These are phyloP conservation scores for Lota lota DNA, from an alignment of 2,113 vertebrate genomes.

Conservation along the genomic window DNA sequence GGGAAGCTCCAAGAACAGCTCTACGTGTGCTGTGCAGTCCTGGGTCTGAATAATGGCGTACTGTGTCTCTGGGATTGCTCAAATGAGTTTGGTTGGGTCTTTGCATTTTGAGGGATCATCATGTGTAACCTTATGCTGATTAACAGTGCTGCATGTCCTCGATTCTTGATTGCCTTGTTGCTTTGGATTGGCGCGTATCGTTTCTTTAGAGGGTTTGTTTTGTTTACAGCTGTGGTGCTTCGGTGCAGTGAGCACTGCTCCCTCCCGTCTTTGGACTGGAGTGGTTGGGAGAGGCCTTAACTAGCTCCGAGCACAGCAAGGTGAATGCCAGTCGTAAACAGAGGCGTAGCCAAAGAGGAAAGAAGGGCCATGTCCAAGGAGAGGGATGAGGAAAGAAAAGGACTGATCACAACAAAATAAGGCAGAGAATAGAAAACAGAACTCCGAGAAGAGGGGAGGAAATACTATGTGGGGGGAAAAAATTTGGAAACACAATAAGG, in stretches of 20 bases:
- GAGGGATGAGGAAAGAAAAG: constrained; percentile 29
- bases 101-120: constrained; percentile 25
- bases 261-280: constrained; percentile 36
- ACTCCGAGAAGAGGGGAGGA: background rate
- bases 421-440: background rate
- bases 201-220: no score
- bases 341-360: no score
- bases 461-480: constrained; percentile 18
- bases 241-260: background rate
- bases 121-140: constrained; percentile 23
- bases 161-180: constrained; percentile 36
- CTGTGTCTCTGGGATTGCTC: constrained; percentile 4
- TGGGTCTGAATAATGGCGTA: constrained; percentile 19
- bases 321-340: no score
- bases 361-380: constrained; percentile 18
- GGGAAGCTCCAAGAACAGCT: background rate
- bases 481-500: background rate
- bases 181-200: constrained; percentile 13
- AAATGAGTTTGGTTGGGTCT: constrained; percentile 26
- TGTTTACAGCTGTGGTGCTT: no score
- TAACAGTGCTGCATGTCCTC: constrained; percentile 13
- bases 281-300: background rate
- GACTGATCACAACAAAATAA: constrained; percentile 17
- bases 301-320: no score
- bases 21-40: background rate